phyloP scores from a whole-genome alignment of 2,797 vertebrate genomes.

The Esox masquinongy region DNA sequence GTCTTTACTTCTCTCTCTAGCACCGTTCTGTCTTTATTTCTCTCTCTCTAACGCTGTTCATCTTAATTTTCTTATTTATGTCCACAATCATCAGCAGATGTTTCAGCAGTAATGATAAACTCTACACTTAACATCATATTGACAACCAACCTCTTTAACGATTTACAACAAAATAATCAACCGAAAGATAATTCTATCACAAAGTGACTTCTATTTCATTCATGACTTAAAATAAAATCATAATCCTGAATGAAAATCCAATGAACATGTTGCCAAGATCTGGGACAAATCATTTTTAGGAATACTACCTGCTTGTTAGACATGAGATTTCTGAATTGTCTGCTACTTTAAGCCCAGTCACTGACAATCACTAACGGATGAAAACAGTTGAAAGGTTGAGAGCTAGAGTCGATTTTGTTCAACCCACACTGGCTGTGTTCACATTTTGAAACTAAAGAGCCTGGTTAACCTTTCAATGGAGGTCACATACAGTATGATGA shows the following conservation, averaged over 20 bases:
- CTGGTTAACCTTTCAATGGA: not conserved
- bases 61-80: not conserved
- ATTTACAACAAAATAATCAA: conserved; percentile 14
- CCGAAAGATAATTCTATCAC: not conserved
- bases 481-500: not conserved
- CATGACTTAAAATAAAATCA: not conserved
- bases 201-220: not conserved
- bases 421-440: not conserved
- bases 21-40: too few relatives aligned
- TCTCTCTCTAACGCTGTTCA: not conserved
- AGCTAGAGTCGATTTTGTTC: not conserved
- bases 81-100: not conserved
- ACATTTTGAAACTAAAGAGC: not conserved
- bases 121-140: too few relatives aligned
- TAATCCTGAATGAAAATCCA: not conserved
- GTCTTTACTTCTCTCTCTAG: too few relatives aligned
- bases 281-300: not conserved
- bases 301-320: not conserved
- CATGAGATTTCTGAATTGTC: too few relatives aligned
- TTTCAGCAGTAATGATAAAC: not conserved
- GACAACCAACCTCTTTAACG: not conserved
- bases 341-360: not conserved
- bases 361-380: not conserved
- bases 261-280: not conserved
- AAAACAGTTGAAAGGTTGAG: not conserved